phyloP scores from a whole-genome alignment of 1,140 invertebrate genomes.

The Dysdera silvatica region DNA sequence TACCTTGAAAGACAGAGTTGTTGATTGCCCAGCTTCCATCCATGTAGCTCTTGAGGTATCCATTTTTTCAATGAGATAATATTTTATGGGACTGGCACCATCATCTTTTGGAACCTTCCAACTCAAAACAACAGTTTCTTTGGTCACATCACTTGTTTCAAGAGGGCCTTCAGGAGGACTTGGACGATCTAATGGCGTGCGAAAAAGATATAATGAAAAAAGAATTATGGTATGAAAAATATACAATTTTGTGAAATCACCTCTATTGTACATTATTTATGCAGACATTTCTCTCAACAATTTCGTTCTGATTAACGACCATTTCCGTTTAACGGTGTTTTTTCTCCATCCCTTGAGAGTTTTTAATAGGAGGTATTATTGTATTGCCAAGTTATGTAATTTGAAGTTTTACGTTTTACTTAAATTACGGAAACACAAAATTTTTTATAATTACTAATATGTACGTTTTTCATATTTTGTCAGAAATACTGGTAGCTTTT shows the following conservation, averaged over 20 bases:
- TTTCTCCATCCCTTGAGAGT: too few relatives aligned
- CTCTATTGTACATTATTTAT: too few relatives aligned
- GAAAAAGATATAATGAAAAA: background rate
- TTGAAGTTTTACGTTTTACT: too few relatives aligned
- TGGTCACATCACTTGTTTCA: constrained; percentile 72
- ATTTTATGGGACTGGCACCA: constrained; percentile 86
- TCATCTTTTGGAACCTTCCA: constrained; percentile 79
- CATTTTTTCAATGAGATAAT: constrained; percentile 96
- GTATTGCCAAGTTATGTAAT: too few relatives aligned
- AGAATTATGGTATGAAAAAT: constrained; percentile 67
- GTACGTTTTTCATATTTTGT: too few relatives aligned
- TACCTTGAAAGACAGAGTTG: constrained; percentile 71
- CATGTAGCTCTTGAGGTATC: constrained; percentile 88
- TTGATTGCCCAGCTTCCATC: constrained; percentile 85
- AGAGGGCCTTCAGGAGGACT: constrained; percentile 77
- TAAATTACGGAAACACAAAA: too few relatives aligned
- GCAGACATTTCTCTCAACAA: too few relatives aligned
- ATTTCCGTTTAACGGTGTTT: too few relatives aligned
- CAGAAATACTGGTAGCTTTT: too few relatives aligned
- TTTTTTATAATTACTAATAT: too few relatives aligned
- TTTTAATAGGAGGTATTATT: too few relatives aligned
- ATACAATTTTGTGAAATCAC: constrained; percentile 72
- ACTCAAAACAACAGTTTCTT: constrained; percentile 75
- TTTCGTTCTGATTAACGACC: too few relatives aligned
- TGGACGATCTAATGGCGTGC: constrained; percentile 59